Base-by-base conservation (phyloP, 2,797 vertebrate genomes). In the Cryptoprocta ferox region DNA sequence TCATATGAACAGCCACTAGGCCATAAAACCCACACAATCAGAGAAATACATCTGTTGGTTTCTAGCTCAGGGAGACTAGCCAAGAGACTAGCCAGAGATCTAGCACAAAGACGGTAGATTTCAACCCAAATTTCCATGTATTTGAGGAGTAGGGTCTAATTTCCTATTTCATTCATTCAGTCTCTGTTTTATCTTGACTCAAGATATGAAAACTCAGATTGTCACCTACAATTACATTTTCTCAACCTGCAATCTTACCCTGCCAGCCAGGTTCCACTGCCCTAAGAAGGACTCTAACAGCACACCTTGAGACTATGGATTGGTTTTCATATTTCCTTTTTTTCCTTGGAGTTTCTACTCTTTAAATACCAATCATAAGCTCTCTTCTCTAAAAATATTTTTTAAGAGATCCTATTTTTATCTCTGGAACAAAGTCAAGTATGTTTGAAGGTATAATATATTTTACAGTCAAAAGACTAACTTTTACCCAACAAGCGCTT, bases 361-460 rank as follows among this genome's bases (percentile, higher is more conserved):
- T 89, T 92, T 87, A 79, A 76, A 91, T 53, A 93, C 28, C 30
- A 84, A 68, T 35, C 42, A 4, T 42, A 82, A 56, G 66, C 63
- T 68, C 45, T 73, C 37, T 84, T 89, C 61, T 70, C 86, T 97
- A 92, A 42, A 95, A 97, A 89, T 83, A 66, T 59, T 75, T 82
- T 48, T 84, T 66, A 94, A 91, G 85, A 79, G n/a, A 19, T 76
- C 19, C 50, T 92, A 91, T 94, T 97, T 98, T 85, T 76, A 93
- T 70, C 82, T 87, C 11, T 84, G 83, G 85, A 94, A 80, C 53
- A 24, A 92, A 96, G 94, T 45, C 53, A 95, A 89, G 11, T 59
- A 97, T 85, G 90, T 97, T 82, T 96, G 66, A 96, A 95, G 53
- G 53, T 86, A 45, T 45, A 96, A 94, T 91, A 85, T 68, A 92